phyloP scores from a whole-genome alignment of 2,113 vertebrate species.

The Collichthys lucidus region DNA sequence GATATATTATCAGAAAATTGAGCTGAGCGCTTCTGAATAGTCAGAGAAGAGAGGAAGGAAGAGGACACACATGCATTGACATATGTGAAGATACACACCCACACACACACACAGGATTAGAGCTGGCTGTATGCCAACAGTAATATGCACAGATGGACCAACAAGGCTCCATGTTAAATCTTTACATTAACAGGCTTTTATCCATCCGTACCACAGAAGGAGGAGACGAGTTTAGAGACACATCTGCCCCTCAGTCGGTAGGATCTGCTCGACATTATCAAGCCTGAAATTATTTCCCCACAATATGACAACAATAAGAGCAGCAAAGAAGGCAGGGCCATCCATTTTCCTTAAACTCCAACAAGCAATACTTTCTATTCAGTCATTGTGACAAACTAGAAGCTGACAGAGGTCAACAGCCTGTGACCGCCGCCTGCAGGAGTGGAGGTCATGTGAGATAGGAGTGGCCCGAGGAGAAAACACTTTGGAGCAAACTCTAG shows the following conservation, averaged over 20 bases:
- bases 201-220: conserved; percentile 3
- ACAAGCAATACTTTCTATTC: background rate
- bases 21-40: conserved; percentile 13
- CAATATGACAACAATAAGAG: background rate
- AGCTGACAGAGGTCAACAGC: background rate
- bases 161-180: conserved; percentile 49
- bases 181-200: conserved; percentile 43
- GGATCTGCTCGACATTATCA: background rate
- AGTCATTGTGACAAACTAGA: background rate
- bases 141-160: conserved; percentile 59
- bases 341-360: too few species aligned
- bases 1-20: conserved; percentile 16
- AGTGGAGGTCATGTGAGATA: too few species aligned
- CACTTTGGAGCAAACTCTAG: conserved; percentile 7
- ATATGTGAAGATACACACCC: background rate
- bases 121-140: conserved; percentile 33
- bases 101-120: conserved; percentile 43
- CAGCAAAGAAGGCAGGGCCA: too few species aligned
- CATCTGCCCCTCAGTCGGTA: background rate
- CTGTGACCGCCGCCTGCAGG: too few species aligned
- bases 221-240: background rate
- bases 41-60: background rate
- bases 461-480: background rate
- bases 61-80: background rate
- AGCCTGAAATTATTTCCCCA: background rate